Evolutionary conservation across 2,888 invertebrate genomes (phyloP).

Genomic region (Cantharis rustica): DNA sequence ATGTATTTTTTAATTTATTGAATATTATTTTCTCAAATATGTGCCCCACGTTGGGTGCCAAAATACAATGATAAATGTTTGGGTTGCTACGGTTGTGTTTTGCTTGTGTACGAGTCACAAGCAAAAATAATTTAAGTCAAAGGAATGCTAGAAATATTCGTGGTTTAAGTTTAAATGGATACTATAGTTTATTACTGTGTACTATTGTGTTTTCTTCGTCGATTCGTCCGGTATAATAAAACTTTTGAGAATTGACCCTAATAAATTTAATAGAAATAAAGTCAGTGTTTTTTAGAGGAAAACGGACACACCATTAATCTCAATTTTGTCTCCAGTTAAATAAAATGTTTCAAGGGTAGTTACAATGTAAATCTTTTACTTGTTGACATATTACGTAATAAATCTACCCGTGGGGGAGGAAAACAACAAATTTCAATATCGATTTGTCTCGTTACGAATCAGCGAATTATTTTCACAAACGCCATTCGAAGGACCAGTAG

Average conservation of each 20-base stretch:
- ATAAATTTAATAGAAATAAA: background rate
- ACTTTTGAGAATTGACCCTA: background rate
- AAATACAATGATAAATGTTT: too few relatives aligned
- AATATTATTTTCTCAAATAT: too few relatives aligned
- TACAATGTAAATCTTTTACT: slow-evolving; percentile 7
- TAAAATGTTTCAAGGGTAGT: slow-evolving; percentile 8
- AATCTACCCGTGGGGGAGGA: background rate
- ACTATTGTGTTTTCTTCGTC: too few relatives aligned
- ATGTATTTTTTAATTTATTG: too few relatives aligned
- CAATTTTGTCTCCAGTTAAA: slow-evolving; percentile 2
- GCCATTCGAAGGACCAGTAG: background rate
- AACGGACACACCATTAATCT: slow-evolving; percentile 4
- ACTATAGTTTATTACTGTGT: too few relatives aligned
- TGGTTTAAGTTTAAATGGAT: too few relatives aligned
- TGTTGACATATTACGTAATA: slow-evolving; percentile 8
- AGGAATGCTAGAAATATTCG: too few relatives aligned
- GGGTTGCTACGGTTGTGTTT: too few relatives aligned
- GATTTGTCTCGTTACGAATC: background rate
- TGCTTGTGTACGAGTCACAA: too few relatives aligned
- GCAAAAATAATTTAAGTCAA: too few relatives aligned
- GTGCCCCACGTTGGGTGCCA: too few relatives aligned
- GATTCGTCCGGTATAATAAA: too few relatives aligned
- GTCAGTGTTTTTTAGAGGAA: background rate
- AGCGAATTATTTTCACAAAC: background rate
- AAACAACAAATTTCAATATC: background rate